Percentiles rank a stretch among this genome's conserved stretches.
Conservation (phyloP, 1,140 invertebrate genomes). For the Paraescarpia echinospica region DNA sequence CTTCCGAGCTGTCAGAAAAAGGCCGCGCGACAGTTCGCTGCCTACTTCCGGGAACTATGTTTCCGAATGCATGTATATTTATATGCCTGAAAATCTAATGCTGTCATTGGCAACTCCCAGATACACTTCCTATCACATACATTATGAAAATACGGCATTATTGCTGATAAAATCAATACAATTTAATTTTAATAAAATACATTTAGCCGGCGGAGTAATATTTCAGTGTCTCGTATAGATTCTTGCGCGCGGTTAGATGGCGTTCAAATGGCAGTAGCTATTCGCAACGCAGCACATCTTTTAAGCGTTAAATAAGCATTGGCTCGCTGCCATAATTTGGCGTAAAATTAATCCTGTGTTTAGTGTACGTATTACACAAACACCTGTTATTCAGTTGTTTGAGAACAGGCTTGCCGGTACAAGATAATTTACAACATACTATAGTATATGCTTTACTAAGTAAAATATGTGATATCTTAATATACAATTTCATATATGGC, state of each 20-base stretch:
- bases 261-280: neutral
- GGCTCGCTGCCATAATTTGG: too few species aligned
- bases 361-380: too few species aligned
- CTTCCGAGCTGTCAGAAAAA: constrained; percentile 13
- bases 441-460: too few species aligned
- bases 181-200: neutral
- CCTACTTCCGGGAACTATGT: constrained; percentile 19
- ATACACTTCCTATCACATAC: neutral
- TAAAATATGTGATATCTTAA: too few species aligned
- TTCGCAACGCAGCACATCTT: neutral
- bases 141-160: neutral
- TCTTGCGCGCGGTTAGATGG: neutral
- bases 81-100: neutral
- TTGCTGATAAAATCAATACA: neutral
- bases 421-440: too few species aligned
- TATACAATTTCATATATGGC: too few species aligned
- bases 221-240: neutral
- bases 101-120: neutral
- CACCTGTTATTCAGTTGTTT: too few species aligned
- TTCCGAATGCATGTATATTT: neutral
- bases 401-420: too few species aligned
- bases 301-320: too few species aligned
- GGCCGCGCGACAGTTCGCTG: neutral
- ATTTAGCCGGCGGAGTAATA: neutral
- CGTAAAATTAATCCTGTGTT: too few species aligned